Base-by-base conservation (phyloP, 1,140 invertebrate species). In the Pseudomyrmex concolor region DNA sequence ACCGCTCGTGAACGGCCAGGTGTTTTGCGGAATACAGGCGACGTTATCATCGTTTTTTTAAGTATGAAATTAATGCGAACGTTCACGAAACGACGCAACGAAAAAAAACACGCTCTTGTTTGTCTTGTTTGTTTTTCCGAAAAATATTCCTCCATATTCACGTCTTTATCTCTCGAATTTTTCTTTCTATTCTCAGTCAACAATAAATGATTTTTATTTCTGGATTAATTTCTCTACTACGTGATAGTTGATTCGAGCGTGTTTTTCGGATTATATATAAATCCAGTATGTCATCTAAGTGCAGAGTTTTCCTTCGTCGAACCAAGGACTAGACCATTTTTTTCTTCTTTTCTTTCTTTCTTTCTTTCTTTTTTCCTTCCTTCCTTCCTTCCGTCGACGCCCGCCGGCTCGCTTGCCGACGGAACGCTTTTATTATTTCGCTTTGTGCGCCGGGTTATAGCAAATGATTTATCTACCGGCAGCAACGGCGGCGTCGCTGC, bases 401-500 rank as follows among this genome's bases (percentile, higher is more conserved):
- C 60, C 8, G 0, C 9, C 19, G 34, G 67, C 43, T 57, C 34
- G 45, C 19, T 5, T 25, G 45, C 25, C 71, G 78, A 67, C 51
- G 50, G 64, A 84, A 62, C 45, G 71, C 71, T 83, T 74, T 74
- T 77, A 77, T 86, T 84, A 68, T 51, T 68, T 59, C 54, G 68
- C 71, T 86, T 72, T 77, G 72, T 77, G 62, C 25, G 25, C 59
- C 62, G 63, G 50, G 67, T 80, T 87, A 83, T 81, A 84, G 84
- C 87, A 87, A 92, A 91, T 91, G 91, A 92, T 92, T 92, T 89
- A 93, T 92, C 84, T 83, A 63, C 66, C 84, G 34, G 85, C 85
- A 66, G 63, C 83, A 66, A 74, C 59, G 68, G 63, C 22, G 22
- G 63, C 59, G 57, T 67, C 64, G 57, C 71, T 80, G 80, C 43